Percentiles rank a stretch among this genome's conserved stretches.
These are phyloP conservation scores for Phyllopteryx taeniolatus DNA, from an alignment of 2,113 vertebrate genomes.

Conservation along the genomic window DNA sequence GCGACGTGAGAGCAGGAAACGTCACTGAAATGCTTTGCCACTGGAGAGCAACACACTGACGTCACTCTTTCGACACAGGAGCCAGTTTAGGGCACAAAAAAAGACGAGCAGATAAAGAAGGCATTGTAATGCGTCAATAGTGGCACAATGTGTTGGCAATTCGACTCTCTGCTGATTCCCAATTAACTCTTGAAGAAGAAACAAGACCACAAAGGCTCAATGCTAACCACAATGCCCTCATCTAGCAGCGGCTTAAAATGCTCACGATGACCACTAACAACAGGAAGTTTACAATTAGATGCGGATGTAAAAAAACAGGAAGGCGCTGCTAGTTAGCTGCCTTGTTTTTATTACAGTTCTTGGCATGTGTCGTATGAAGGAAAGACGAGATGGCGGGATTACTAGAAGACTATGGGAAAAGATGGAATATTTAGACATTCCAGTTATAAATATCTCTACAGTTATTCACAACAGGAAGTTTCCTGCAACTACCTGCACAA, in stretches of 20 bases:
- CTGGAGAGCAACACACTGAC: constrained; percentile 16
- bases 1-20: constrained; percentile 11
- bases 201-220: constrained; percentile 11
- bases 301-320: neutral
- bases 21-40: constrained; percentile 7
- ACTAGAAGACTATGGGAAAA: constrained; percentile 6
- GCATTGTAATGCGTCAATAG: constrained; percentile 28
- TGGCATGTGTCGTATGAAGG: constrained; percentile 33
- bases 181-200: constrained; percentile 14
- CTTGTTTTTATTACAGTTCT: constrained; percentile 34
- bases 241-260: neutral
- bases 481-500: too few species aligned
- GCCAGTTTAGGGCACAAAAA: constrained; percentile 26
- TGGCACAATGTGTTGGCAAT: constrained; percentile 13
- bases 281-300: neutral
- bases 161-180: constrained; percentile 18
- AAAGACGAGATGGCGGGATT: constrained; percentile 13
- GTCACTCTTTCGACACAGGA: constrained; percentile 19
- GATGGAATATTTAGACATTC: neutral
- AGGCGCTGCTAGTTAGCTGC: constrained; percentile 15
- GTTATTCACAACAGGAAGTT: too few species aligned
- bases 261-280: neutral
- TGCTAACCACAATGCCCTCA: neutral
- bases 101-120: constrained; percentile 1
- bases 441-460: too few species aligned